Evolutionary conservation across 2,113 vertebrate species (phyloP).

Genomic region (Coregonus clupeaformis): DNA sequence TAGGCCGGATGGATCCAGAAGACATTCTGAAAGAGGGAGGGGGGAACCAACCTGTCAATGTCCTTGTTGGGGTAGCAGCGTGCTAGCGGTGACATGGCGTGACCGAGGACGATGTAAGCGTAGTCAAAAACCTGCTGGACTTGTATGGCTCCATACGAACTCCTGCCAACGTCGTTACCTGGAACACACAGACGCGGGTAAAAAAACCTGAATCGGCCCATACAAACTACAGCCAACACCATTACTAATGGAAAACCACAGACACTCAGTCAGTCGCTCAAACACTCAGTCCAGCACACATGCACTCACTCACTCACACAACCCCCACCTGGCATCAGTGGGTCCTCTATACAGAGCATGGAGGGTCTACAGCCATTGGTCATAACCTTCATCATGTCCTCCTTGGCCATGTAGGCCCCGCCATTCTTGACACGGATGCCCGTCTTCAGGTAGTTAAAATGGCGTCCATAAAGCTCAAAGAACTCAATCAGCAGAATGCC

Average conservation of each 20-base stretch:
- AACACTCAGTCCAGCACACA: too few relatives aligned
- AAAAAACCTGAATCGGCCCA: too few relatives aligned
- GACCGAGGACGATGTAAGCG: constrained; percentile 92
- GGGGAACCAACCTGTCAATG: constrained; percentile 82
- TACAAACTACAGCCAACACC: too few relatives aligned
- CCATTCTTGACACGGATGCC: constrained; percentile 96
- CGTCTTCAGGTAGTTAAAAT: constrained; percentile 99
- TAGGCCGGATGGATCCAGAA: not conserved
- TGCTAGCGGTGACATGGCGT: constrained; percentile 91
- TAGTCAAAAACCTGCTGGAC: constrained; percentile 98
- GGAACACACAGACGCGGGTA: not conserved
- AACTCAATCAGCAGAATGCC: constrained; percentile 98
- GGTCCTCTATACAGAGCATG: constrained; percentile 98
- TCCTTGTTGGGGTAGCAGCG: constrained; percentile 96
- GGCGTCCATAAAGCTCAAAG: constrained; percentile 96
- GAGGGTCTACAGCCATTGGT: constrained; percentile 92
- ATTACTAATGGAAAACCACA: not conserved
- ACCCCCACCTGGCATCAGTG: constrained; percentile 86
- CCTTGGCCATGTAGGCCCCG: constrained; percentile 96
- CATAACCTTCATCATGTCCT: constrained; percentile 96
- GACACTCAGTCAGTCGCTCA: not conserved
- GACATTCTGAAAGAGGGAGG: not conserved
- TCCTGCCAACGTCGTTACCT: constrained; percentile 97
- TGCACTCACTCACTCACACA: not conserved
- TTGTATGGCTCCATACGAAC: constrained; percentile 97